phyloP scores from a whole-genome alignment of 2,113 vertebrate genomes.

The Chaetorhynchus papuensis region DNA sequence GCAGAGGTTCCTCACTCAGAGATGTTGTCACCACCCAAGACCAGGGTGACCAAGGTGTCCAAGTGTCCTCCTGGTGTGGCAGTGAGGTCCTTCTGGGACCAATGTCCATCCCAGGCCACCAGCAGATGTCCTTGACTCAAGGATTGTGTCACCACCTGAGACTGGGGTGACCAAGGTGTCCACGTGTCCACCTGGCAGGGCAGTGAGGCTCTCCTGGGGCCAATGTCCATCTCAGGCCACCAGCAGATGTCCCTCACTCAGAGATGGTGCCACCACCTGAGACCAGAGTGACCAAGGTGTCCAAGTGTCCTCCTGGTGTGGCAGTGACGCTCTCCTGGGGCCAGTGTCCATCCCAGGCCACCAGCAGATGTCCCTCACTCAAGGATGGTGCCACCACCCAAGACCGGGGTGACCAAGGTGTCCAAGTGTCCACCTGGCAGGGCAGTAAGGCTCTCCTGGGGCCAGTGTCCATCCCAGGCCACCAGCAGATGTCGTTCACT shows the following conservation, averaged over 20 bases:
- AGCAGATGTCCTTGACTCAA: too few species aligned
- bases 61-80: too few species aligned
- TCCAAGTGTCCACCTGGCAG: too few species aligned
- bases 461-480: background rate
- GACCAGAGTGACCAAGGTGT: background rate
- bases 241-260: background rate
- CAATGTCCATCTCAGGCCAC: background rate
- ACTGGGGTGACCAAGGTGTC: too few species aligned
- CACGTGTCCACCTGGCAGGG: background rate
- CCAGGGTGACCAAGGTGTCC: background rate
- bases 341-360: background rate
- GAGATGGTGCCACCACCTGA: accelerated
- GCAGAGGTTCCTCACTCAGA: background rate
- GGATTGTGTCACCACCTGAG: too few species aligned
- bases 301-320: background rate
- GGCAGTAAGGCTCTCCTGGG: background rate
- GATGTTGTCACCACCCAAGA: accelerated
- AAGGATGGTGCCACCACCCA: accelerated
- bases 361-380: background rate
- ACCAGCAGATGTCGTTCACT: background rate
- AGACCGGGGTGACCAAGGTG: too few species aligned
- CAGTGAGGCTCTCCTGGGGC: too few species aligned
- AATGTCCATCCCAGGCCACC: background rate
- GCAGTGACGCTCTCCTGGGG: background rate
- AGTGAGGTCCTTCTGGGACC: accelerated